Evolutionary conservation across 1,140 invertebrate species (phyloP), one percentile per base, ranked within the genome.

Genomic region (Drosophila ironensis): DNA sequence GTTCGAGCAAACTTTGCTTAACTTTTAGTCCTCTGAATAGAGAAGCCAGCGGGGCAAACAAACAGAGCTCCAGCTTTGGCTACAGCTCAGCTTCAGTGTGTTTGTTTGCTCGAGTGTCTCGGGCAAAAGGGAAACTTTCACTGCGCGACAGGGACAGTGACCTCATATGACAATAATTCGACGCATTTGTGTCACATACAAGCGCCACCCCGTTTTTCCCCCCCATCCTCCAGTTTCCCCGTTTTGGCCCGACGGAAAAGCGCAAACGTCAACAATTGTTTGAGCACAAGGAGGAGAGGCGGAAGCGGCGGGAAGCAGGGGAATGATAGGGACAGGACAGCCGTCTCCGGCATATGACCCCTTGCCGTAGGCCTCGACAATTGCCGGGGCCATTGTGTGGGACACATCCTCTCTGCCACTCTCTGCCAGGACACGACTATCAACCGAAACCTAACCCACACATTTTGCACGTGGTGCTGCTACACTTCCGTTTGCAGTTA

Each of bases 81-180:
- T 22, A 5, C 20, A 22, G 28, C n/a, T 33, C 28, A 37, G 59
- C 67, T 52, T 64, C 56, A 54, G 53, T 57, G 28, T 61, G 53
- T 45, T 42, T 67, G 51, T 57, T 38, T 59, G 47, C 17, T 14
- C 30, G 35, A 46, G 44, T 56, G 41, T 64, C 47, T 61, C 56
- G 30, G 56, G 19, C 27, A 47, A 45, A 27, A 25, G 37, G 50
- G 50, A 53, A 86, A 86, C 80, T 86, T 86, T 87, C 80, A 86
- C 80, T 87, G 54, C 47, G 56, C 61, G 59, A 71, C 57, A 84
- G 66, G 81, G 71, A 87, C 81, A 86, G 66, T 80, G 81, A 86
- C 80, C 80, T 86, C 81, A 75, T 80, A 68, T 69, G 81, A 86
- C 71, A 86, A 86, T 86, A 86, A 86, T 86, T 87, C 80, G 81